A percentile compares a stretch with the other conserved stretches of the same genome.
phyloP scores from a whole-genome alignment of 2,113 vertebrate species.

The Pholis gunnellus region DNA sequence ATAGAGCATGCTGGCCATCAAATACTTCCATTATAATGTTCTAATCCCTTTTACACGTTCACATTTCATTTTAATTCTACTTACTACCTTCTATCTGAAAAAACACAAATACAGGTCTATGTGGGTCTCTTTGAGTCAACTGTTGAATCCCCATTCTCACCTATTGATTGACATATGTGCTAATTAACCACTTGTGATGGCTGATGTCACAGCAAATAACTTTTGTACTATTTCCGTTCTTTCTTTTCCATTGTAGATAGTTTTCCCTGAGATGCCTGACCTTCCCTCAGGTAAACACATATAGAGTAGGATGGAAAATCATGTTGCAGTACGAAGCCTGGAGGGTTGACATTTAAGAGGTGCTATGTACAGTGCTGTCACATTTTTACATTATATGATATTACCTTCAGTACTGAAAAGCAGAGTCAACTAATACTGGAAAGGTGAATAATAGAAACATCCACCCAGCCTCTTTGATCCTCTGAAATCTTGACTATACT shows the following conservation, averaged over 20 bases:
- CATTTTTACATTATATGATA: constrained; percentile 24
- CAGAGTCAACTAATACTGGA: constrained; percentile 20
- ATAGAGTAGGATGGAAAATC: constrained; percentile 26
- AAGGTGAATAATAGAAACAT: constrained; percentile 1
- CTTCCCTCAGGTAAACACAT: constrained; percentile 67
- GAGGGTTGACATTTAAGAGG: constrained; percentile 61
- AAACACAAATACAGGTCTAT: not conserved
- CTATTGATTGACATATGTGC: constrained; percentile 9
- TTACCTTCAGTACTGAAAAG: constrained; percentile 35
- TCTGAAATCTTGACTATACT: not conserved
- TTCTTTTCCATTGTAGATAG: constrained; percentile 60
- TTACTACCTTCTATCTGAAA: not conserved
- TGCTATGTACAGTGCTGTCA: constrained; percentile 47
- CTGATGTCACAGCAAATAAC: constrained; percentile 31
- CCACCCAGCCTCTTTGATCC: not conserved
- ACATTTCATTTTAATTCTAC: not conserved
- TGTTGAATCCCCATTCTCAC: not conserved
- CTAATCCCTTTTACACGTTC: not conserved
- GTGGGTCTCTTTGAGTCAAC: not conserved
- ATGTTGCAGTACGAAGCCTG: constrained; percentile 34
- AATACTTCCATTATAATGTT: not conserved
- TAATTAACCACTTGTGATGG: constrained; percentile 30
- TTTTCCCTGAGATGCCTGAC: constrained; percentile 31
- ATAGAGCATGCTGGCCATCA: not conserved
- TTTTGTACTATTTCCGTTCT: constrained; percentile 7